phyloP scores from a whole-genome alignment of 2,113 vertebrate genomes.

The Diadophis punctatus region DNA sequence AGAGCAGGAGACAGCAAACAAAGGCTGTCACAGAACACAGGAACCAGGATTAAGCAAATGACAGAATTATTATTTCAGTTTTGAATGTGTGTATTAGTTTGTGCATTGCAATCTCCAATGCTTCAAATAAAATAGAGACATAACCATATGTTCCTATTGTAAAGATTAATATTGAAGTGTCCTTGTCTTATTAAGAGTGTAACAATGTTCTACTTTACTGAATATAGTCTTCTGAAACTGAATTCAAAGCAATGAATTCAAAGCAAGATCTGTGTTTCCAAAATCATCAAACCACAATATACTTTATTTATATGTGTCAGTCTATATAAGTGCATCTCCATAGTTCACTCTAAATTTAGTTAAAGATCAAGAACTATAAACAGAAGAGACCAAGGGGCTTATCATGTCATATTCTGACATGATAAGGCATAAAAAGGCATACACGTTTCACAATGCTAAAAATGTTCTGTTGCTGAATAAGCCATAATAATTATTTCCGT shows the following conservation, averaged over 20 bases:
- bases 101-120: no score
- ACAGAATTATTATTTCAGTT: background rate
- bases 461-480: background rate
- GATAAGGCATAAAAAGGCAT: background rate
- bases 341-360: background rate
- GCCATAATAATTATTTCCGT: background rate
- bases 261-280: background rate
- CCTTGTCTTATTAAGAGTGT: background rate
- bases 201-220: background rate
- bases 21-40: background rate
- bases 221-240: background rate
- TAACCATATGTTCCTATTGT: background rate
- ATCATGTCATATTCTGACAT: background rate
- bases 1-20: background rate
- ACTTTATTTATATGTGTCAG: background rate
- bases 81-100: background rate
- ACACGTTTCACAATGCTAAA: background rate
- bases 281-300: background rate
- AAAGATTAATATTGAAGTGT: background rate
- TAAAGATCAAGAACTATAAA: background rate
- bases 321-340: background rate
- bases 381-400: background rate
- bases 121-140: background rate
- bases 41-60: background rate
- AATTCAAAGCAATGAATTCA: background rate